Evolutionary conservation across 2,888 invertebrate genomes (phyloP).

Genomic region (Drosophila rubida): DNA sequence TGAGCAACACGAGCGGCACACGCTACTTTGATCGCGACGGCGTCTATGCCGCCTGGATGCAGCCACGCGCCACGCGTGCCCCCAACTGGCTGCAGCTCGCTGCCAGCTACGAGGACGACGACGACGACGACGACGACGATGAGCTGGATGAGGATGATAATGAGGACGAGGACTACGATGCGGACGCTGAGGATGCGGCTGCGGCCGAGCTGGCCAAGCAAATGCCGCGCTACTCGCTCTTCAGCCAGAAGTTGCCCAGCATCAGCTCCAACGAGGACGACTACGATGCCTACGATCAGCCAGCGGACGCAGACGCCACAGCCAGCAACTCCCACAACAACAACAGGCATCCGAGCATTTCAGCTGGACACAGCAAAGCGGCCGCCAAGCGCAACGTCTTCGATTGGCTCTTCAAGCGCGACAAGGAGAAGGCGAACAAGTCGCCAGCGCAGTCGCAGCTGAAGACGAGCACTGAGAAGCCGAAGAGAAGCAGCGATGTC

Average conservation of each 20-base stretch:
- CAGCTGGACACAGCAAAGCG: slow-evolving; percentile 48
- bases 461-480: slow-evolving; percentile 21
- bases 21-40: slow-evolving; percentile 83
- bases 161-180: slow-evolving; percentile 44
- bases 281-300: slow-evolving; percentile 50
- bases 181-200: slow-evolving; percentile 35
- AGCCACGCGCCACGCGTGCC: slow-evolving; percentile 66
- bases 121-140: slow-evolving; percentile 61
- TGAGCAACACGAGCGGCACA: slow-evolving; percentile 43
- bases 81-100: slow-evolving; percentile 68
- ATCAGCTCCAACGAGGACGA: slow-evolving; percentile 51
- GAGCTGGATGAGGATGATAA: too few relatives aligned
- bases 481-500: slow-evolving; percentile 16
- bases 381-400: slow-evolving; percentile 69
- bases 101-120: slow-evolving; percentile 52
- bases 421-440: slow-evolving; percentile 33
- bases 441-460: slow-evolving; percentile 13
- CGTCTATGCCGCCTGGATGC: slow-evolving; percentile 69
- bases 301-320: slow-evolving; percentile 4
- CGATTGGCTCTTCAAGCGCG: slow-evolving; percentile 60
- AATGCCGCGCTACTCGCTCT: slow-evolving; percentile 73
- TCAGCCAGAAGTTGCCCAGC: slow-evolving; percentile 58
- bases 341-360: slow-evolving; percentile 60
- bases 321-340: slow-evolving; percentile 10
- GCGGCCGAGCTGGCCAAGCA: slow-evolving; percentile 58